Base-by-base conservation (phyloP, 1,140 invertebrate species). In the Oryctes rhinoceros region DNA sequence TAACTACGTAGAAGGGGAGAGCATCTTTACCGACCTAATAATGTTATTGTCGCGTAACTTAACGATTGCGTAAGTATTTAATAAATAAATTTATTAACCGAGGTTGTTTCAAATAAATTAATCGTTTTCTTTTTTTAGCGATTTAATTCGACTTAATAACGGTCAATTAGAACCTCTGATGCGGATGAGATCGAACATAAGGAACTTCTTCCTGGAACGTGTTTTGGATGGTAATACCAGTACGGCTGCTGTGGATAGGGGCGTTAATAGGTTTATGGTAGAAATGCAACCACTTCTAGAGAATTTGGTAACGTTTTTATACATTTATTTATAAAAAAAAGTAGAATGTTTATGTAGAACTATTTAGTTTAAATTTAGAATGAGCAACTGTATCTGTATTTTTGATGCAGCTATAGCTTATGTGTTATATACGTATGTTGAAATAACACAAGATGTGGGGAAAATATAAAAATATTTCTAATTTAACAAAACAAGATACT, bases 171-270 rank as follows among this genome's bases (percentile, higher is more conserved):
- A 85, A 18, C 85, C 85, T 1, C 77, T 86, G 13, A 80, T 85
- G 80, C 82, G 85, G 47, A 86, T 88, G 0, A 83, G 84, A 78
- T 85, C 86, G 35, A 81, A 90, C 47, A 88, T 89, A 11, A 87
- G 90, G 76, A 79, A 85, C 6, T 90, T 91, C 84, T 83, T 91
- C 48, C 81, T 89, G 24, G 84, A 85, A 13, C 83, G 90, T 13
- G 86, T 90, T 48, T 85, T 88, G 39, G 87, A 89, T 24, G 86
- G 88, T 39, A 83, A 86, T 15, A 84, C 81, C n/a, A 84, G 80
- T 20, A 81, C 84, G n/a, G 75, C 81, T 15, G 85, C 84, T 30
- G 80, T 87, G 53, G 82, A 85, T 71, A 79, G 82, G 20, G 85
- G 83, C 10, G 84, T 85, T 20, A 85, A 87, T 48, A 84, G 85